These are phyloP conservation scores for Prunella fulvescens DNA, from an alignment of 2,113 vertebrate genomes.

Conservation along the genomic window DNA sequence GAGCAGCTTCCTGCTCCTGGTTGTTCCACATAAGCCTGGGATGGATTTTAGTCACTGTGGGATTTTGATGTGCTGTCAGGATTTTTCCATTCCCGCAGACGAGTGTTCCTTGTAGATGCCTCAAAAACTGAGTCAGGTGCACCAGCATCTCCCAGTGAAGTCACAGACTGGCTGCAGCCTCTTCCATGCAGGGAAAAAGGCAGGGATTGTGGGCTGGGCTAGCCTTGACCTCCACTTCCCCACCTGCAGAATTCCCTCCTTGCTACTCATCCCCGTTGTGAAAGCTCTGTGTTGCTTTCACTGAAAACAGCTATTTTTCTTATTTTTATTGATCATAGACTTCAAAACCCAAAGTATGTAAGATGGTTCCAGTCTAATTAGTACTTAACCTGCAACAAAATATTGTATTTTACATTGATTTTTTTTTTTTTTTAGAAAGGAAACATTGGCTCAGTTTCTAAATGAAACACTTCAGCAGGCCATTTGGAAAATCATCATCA, in stretches of 20 bases:
- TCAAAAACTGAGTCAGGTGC: background rate
- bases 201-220: background rate
- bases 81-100: background rate
- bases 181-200: background rate
- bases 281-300: background rate
- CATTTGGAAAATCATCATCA: background rate
- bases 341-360: background rate
- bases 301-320: background rate
- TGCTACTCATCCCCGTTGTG: rapidly evolving
- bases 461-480: background rate
- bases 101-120: background rate
- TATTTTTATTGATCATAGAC: background rate
- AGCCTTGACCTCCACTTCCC: background rate
- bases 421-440: background rate
- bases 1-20: background rate
- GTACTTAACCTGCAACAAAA: conserved; percentile 25
- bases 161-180: background rate
- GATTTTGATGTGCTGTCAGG: background rate
- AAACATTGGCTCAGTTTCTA: background rate
- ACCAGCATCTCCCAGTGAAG: background rate
- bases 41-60: background rate
- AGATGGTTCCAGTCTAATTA: conserved; percentile 35
- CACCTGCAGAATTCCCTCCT: background rate
- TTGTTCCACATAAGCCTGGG: rapidly evolving
- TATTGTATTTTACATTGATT: background rate